A percentile compares a stretch with the other conserved stretches of the same genome.
phyloP scores from a whole-genome alignment of 2,797 vertebrate species.

The Setipinna tenuifilis region DNA sequence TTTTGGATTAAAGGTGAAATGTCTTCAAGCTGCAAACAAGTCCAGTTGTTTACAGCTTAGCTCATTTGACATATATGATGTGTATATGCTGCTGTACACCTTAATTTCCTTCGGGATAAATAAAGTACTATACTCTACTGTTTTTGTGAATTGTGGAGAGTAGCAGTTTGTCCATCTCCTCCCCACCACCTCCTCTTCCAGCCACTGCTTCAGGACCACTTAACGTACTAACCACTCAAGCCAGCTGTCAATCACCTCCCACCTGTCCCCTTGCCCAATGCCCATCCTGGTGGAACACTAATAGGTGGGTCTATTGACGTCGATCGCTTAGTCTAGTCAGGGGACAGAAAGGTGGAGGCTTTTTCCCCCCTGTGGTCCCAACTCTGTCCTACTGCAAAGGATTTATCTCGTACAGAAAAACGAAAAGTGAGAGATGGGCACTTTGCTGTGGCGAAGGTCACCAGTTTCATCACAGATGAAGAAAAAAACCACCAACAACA shows the following conservation, averaged over 20 bases:
- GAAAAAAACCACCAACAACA: too few species aligned
- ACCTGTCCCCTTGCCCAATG: background rate
- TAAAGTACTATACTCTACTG: too few species aligned
- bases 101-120: too few species aligned
- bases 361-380: background rate
- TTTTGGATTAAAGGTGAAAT: too few species aligned
- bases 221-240: background rate
- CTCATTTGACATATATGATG: too few species aligned
- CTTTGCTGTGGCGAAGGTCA: background rate
- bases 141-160: background rate
- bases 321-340: background rate
- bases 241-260: background rate
- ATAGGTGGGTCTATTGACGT: background rate
- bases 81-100: too few species aligned
- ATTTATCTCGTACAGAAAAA: background rate
- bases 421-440: background rate
- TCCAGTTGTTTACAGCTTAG: too few species aligned
- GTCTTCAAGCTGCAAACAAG: too few species aligned
- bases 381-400: background rate
- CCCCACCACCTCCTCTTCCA: background rate
- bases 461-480: background rate
- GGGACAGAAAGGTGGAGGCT: background rate
- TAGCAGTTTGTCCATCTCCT: background rate
- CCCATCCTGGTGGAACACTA: background rate
- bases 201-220: background rate